A percentile compares a stretch with the other conserved stretches of the same genome.
These are phyloP conservation scores for Drosophila sulfurigaster DNA, from an alignment of 1,140 invertebrate genomes.

Conservation along the genomic window DNA sequence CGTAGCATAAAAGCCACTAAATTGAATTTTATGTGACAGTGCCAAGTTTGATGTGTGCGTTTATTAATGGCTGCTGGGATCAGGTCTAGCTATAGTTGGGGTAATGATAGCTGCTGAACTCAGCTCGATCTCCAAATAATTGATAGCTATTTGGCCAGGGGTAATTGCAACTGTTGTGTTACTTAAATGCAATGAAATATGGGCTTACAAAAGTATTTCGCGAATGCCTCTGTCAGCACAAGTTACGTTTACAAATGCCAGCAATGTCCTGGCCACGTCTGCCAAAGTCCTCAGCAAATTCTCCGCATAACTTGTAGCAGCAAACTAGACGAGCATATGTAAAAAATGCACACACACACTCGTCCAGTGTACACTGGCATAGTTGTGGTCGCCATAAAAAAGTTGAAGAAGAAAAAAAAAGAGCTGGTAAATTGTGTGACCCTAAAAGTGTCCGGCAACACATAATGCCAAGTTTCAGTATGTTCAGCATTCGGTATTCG, in stretches of 20 bases:
- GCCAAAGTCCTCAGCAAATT: conserved; percentile 49
- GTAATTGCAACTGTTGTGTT: conserved; percentile 62
- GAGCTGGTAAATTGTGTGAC: conserved; percentile 80
- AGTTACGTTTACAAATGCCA: conserved; percentile 67
- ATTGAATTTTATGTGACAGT: conserved; percentile 80
- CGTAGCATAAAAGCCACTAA: conserved; percentile 62
- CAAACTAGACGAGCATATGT: conserved; percentile 77
- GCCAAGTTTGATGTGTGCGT: conserved; percentile 77
- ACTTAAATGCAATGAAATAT: conserved; percentile 77
- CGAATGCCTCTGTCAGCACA: conserved; percentile 50
- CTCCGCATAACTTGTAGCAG: conserved; percentile 73
- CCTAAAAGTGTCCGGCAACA: conserved; percentile 79
- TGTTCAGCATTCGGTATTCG: conserved; percentile 17
- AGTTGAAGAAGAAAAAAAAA: conserved; percentile 24
- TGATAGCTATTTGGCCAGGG: conserved; percentile 42
- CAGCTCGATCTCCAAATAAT: conserved; percentile 24
- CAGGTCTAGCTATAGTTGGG: conserved; percentile 8
- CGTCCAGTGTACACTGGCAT: conserved; percentile 26
- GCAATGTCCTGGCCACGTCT: conserved; percentile 52
- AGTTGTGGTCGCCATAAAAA: conserved; percentile 49
- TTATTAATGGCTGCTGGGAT: conserved; percentile 72
- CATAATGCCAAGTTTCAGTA: conserved; percentile 67
- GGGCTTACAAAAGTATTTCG: conserved; percentile 64
- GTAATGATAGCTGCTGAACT: conserved; percentile 39
- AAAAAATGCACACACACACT: conserved; percentile 61